Percentiles rank a stretch among this genome's conserved stretches.
Evolutionary conservation across 2,113 vertebrate genomes (phyloP).

Genomic region (Oplegnathus fasciatus): DNA sequence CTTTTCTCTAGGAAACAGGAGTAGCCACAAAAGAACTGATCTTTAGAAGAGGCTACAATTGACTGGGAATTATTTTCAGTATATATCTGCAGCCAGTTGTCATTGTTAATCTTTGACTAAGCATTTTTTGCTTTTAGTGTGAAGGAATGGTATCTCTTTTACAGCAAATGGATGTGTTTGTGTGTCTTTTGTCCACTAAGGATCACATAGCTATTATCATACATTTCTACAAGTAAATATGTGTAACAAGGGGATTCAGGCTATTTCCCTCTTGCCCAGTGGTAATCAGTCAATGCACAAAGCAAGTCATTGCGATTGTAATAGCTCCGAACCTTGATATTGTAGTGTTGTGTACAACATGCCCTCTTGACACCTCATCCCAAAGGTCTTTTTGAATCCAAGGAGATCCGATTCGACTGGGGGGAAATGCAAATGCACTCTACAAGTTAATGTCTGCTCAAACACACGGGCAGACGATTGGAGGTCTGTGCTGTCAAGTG

Average conservation of each 20-base stretch:
- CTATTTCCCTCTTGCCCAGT: constrained; percentile 57
- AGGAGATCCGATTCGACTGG: constrained; percentile 43
- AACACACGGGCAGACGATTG: constrained; percentile 32
- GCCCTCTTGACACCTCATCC: constrained; percentile 62
- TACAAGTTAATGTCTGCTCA: constrained; percentile 47
- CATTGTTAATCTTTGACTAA: background rate
- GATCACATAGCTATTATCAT: constrained; percentile 51
- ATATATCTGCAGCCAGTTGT: background rate
- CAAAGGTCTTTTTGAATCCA: constrained; percentile 59
- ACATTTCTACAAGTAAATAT: constrained; percentile 61
- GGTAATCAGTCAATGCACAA: constrained; percentile 74
- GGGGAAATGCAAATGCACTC: constrained; percentile 52
- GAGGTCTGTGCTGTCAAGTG: constrained; percentile 44
- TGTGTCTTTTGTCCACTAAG: constrained; percentile 19
- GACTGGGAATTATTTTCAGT: background rate
- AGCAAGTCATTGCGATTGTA: constrained; percentile 62
- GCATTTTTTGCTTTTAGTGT: background rate
- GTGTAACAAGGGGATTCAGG: constrained; percentile 51
- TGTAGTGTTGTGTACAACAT: constrained; percentile 48
- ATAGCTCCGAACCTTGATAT: constrained; percentile 56
- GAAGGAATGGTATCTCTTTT: background rate
- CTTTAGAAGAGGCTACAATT: background rate
- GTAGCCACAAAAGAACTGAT: constrained; percentile 5
- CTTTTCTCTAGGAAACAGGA: background rate
- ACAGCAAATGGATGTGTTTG: constrained; percentile 14